Evolutionary conservation across 2,797 vertebrate genomes (phyloP).

Genomic region (Gadopsis bispinosus): DNA sequence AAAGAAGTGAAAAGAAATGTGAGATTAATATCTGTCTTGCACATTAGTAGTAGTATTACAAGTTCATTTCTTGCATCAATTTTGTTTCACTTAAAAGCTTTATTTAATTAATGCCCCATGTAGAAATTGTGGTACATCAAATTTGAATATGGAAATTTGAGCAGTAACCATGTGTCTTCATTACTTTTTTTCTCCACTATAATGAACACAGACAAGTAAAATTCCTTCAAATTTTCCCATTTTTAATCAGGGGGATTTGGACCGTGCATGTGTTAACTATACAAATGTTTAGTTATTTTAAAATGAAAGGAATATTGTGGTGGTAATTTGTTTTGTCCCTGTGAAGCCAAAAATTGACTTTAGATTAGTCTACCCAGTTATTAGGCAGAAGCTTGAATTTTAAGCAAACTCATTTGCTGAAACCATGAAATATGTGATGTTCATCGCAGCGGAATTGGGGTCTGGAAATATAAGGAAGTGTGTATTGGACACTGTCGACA

Average conservation of each 20-base stretch:
- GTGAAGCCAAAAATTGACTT: not conserved
- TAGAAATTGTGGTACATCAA: not conserved
- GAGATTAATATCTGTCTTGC: no score
- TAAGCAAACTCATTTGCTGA: not conserved
- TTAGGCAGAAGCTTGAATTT: not conserved
- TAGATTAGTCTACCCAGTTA: not conserved
- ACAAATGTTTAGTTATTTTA: not conserved
- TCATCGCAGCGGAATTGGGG: not conserved
- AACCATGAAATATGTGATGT: conserved; percentile 7
- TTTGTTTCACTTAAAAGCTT: not conserved
- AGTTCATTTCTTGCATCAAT: no score
- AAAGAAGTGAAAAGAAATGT: no score
- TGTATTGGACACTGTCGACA: not conserved
- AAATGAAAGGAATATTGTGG: not conserved
- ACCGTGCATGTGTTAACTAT: not conserved
- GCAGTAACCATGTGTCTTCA: not conserved
- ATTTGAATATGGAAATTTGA: not conserved
- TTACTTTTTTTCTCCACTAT: not conserved
- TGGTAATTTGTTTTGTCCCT: not conserved
- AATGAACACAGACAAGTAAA: not conserved
- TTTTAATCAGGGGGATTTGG: no score
- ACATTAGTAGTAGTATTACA: no score
- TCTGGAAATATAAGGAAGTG: not conserved
- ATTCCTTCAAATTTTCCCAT: not conserved
- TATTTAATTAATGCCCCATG: not conserved